phyloP scores from a whole-genome alignment of 2,888 invertebrate genomes.

The Philopedon plagiatum region DNA sequence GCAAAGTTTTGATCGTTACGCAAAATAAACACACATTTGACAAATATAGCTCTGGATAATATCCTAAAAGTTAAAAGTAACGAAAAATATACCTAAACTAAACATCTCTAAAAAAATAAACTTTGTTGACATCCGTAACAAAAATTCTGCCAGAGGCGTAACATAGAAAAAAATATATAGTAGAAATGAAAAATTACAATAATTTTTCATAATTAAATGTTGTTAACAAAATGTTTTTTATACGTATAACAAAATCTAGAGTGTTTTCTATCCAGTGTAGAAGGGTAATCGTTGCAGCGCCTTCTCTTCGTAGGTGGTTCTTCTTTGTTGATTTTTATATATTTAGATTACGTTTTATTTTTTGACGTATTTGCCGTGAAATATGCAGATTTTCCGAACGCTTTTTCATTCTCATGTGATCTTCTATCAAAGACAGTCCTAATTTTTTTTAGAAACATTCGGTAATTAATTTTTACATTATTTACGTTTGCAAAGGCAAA shows the following conservation, averaged over 20 bases:
- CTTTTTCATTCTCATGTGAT: constrained; percentile 10
- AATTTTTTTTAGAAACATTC: not conserved
- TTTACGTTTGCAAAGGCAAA: constrained; percentile 14
- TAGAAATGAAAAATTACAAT: constrained; percentile 1
- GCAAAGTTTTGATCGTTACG: constrained; percentile 1
- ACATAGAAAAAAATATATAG: not conserved
- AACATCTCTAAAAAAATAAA: not conserved
- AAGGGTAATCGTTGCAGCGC: constrained; percentile 16
- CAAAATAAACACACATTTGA: constrained; percentile 2
- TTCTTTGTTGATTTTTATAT: not conserved
- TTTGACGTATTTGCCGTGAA: constrained; percentile 17
- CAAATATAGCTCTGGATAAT: not conserved
- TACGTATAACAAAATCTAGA: constrained; percentile 3
- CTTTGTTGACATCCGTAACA: not conserved
- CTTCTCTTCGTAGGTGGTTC: constrained; percentile 3
- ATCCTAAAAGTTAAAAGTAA: constrained; percentile 5
- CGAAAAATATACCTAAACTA: constrained; percentile 12
- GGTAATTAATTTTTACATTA: constrained; percentile 8
- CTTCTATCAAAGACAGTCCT: constrained; percentile 14
- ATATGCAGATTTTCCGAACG: constrained; percentile 20
- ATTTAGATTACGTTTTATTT: constrained; percentile 21
- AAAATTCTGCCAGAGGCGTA: constrained; percentile 22
- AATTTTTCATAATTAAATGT: constrained; percentile 15
- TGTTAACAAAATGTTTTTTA: constrained; percentile 29
- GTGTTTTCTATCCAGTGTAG: constrained; percentile 15